phyloP scores from a whole-genome alignment of 2,888 invertebrate species.

The Drosophila niveifrons region DNA sequence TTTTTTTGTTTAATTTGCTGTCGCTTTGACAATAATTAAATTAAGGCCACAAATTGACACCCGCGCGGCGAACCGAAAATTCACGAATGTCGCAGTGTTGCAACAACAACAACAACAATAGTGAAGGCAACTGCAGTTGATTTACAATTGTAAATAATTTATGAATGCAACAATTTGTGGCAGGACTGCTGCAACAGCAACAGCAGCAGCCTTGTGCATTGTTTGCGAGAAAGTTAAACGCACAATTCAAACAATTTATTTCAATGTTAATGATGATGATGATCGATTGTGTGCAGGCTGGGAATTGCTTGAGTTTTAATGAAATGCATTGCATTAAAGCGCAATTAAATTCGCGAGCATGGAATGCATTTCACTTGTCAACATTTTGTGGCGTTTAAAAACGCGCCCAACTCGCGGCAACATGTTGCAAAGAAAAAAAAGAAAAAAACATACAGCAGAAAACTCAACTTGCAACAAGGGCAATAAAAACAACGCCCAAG shows the following conservation, averaged over 20 bases:
- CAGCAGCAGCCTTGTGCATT: conserved; percentile 37
- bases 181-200: conserved; percentile 1
- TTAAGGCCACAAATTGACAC: conserved; percentile 52
- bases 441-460: conserved; percentile 22
- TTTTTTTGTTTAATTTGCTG: conserved; percentile 17
- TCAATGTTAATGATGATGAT: conserved; percentile 16
- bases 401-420: conserved; percentile 37
- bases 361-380: conserved; percentile 67
- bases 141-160: conserved; percentile 16
- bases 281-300: conserved; percentile 6
- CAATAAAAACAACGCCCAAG: conserved; percentile 23
- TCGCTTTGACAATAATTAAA: conserved; percentile 48
- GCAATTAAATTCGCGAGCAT: conserved; percentile 56
- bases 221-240: conserved; percentile 67
- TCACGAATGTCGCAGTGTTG: neutral
- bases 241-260: conserved; percentile 23
- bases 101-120: conserved; percentile 2
- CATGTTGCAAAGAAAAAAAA: conserved; percentile 56
- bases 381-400: conserved; percentile 37
- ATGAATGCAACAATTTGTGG: conserved; percentile 63
- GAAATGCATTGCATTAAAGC: conserved; percentile 68
- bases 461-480: conserved; percentile 22
- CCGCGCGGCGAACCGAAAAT: conserved; percentile 33
- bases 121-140: conserved; percentile 3
- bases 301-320: conserved; percentile 47